Base-by-base conservation (phyloP, 1,140 invertebrate species). In the Oscheius sp. region DNA sequence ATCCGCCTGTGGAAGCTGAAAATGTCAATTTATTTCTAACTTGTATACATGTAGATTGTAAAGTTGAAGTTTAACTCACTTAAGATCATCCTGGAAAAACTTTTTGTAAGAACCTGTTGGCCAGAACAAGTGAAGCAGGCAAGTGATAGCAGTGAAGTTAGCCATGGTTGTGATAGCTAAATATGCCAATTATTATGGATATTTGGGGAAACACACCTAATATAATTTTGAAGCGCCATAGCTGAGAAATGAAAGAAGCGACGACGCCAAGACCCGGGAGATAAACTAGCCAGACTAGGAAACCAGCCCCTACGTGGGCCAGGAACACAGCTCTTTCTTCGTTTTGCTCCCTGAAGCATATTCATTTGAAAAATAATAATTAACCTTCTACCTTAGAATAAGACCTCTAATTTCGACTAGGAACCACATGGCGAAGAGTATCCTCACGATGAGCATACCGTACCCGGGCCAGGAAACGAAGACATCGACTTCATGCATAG, bases 211-310 rank as follows among this genome's bases (percentile, higher is more conserved):
- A 87, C 89, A 89, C 86, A 93, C 93, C 93, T 78, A 95, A 88
- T 70, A 97, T 87, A 79, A 97, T 89, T 87, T 97, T 97, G 86
- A 92, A 93, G 85, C 94, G 90, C 94, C 94, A 98, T 73, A 97
- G 86, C 52, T 93, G 90, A 73, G 93, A 94, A 49, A 97, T 90
- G 87, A 95, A 92, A 67, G 95, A 87, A 34, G 93, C 92, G 77
- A 98, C 92, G 58, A 97, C 88, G 52, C 93, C 94, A 76, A 97
- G 90, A 45, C 96, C 91, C 7, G 94, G 94, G 75, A 97, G 88
- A 86, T 97, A 97, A 76, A 97, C 93, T 82, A 97, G 97, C 95
- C 95, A 98, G 20, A 98, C 94, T 38, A 97, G 87, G 77, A 93
- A 94, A 28, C 93, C 95, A 38, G 95, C 95, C 55, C 94, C 95